Percentiles rank a stretch among this genome's conserved stretches.
Evolutionary conservation across 2,888 invertebrate genomes (phyloP).

Genomic region (Bunonema sp.): DNA sequence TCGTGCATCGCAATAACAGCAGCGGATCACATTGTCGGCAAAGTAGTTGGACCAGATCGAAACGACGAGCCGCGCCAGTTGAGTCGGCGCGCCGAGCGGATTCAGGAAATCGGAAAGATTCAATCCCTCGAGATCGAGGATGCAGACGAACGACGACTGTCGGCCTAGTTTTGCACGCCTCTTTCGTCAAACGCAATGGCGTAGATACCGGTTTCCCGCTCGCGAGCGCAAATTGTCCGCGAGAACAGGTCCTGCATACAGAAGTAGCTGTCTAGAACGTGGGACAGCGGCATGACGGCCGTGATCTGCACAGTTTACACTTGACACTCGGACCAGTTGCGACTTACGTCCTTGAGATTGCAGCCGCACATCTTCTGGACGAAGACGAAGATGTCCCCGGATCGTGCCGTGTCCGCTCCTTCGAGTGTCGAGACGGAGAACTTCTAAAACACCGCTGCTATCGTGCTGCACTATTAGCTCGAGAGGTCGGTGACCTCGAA

Average conservation of each 20-base stretch:
- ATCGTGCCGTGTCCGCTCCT: slow-evolving; percentile 14
- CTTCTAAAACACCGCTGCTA: slow-evolving; percentile 11
- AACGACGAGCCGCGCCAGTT: slow-evolving; percentile 31
- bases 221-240: slow-evolving; percentile 22
- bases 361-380: slow-evolving; percentile 32
- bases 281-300: slow-evolving; percentile 27
- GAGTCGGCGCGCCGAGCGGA: slow-evolving; percentile 25
- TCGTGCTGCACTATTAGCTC: not conserved
- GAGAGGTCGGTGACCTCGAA: slow-evolving; percentile 15
- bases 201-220: slow-evolving; percentile 18
- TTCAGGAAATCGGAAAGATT: slow-evolving; percentile 32
- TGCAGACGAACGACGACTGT: slow-evolving; percentile 26
- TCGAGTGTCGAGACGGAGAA: slow-evolving; percentile 28
- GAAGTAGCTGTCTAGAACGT: slow-evolving; percentile 34
- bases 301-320: slow-evolving; percentile 14
- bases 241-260: slow-evolving; percentile 34
- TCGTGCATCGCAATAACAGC: too few species aligned
- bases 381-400: slow-evolving; percentile 31
- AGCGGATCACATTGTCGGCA: slow-evolving; percentile 24
- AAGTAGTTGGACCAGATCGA: slow-evolving; percentile 36
- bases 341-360: slow-evolving; percentile 28
- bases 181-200: not conserved
- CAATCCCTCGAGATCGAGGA: slow-evolving; percentile 28
- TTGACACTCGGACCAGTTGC: not conserved
- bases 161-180: slow-evolving; percentile 8